phyloP scores from a whole-genome alignment of 1,140 invertebrate species.

The Latrodectus geometricus region DNA sequence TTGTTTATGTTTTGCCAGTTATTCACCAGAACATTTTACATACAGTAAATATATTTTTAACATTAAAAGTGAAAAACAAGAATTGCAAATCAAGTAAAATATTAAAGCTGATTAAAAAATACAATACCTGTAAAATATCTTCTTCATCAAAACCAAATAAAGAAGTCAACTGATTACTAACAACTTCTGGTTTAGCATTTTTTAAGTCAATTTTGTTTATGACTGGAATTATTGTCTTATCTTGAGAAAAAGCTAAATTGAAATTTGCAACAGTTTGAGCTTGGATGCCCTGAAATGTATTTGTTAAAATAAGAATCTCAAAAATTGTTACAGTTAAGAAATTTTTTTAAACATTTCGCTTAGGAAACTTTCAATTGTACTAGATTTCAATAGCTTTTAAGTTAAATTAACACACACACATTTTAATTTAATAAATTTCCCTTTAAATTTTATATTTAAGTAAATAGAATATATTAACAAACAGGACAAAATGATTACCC shows the following conservation, averaged over 20 bases:
- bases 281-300: slow-evolving; percentile 80
- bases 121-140: slow-evolving; percentile 76
- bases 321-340: not conserved
- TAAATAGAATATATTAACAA: too few species aligned
- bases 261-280: slow-evolving; percentile 98
- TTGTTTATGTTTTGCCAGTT: too few species aligned
- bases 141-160: slow-evolving; percentile 85
- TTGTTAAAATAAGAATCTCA: not conserved
- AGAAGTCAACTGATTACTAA: slow-evolving; percentile 82
- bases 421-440: too few species aligned
- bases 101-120: not conserved
- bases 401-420: too few species aligned
- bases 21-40: too few species aligned
- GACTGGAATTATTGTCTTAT: slow-evolving; percentile 89
- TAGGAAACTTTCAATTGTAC: too few species aligned
- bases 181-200: slow-evolving; percentile 85
- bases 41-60: too few species aligned
- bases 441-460: too few species aligned
- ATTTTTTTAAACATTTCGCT: too few species aligned
- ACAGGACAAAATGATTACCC: too few species aligned
- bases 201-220: slow-evolving; percentile 98
- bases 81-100: not conserved
- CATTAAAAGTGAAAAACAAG: too few species aligned
- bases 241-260: slow-evolving; percentile 86
- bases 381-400: too few species aligned